Base-by-base conservation (phyloP, 2,888 invertebrate species). In the Ctenicera cuprea region DNA sequence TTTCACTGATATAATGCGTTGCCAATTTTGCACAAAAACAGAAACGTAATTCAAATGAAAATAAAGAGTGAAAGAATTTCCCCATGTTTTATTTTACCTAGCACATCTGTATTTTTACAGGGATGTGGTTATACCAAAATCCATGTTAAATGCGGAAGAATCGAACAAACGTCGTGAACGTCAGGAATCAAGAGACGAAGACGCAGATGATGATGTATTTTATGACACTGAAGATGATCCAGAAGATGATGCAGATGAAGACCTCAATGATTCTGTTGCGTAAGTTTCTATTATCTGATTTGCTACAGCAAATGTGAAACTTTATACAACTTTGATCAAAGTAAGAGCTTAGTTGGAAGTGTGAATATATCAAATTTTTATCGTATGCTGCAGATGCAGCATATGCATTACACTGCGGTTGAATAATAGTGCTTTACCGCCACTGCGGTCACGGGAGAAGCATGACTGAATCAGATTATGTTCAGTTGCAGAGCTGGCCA, bases 181-280 rank as follows among this genome's bases (percentile, higher is more conserved):
- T 84, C 87, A 78, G 81, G 86, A 82, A 80, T 45, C 76, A 45
- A 73, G 92, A 82, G 90, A 90, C 80, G 91, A 92, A 82, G 89
- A 90, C 77, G 89, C 90, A 78, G 91, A 92, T 77, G 92, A 91
- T 81, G 92, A 93, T 80, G 91, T 93, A 68, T 93, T 93, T 85
- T 93, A 93, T 83, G 93, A 93, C 83, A 91, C 91, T 63, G 91
- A 92, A 80, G 92, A 92, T 81, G 91, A 90, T 80, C 88, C 90
- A 43, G 91, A 92, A 78, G 92, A 92, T 80, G 93, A 93, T 80
- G 91, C 91, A 78, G 92, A 91, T 84, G 91, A 90, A 77, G 90
- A 90, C 85, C 83, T 83, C 80, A 85, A 82, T 76, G 86, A 86
- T 74, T 82, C 85, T 7, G 78, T 83, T 22, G 79, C 84, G 87